Conservation (phyloP, 2,797 vertebrate species). For the Acanthopagrus latus region DNA sequence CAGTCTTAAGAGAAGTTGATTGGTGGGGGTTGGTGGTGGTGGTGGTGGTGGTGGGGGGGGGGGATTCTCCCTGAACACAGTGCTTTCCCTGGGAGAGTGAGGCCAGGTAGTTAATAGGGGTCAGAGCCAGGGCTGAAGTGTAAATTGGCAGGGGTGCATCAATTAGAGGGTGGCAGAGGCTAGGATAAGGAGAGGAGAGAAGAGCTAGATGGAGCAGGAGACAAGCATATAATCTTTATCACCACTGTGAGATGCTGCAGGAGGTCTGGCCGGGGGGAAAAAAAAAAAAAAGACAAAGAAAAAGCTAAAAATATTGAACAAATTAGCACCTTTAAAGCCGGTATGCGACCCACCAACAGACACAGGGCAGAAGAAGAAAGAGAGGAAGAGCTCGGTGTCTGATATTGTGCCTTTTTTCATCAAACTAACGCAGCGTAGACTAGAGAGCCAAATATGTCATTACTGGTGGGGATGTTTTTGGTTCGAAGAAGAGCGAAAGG, state of each 20-base stretch:
- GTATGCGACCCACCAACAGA: no score
- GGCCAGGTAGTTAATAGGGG: conserved; percentile 89
- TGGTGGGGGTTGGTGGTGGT: conserved; percentile 74
- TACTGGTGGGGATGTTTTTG: no score
- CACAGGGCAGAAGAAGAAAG: no score
- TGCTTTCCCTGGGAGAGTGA: conserved; percentile 85
- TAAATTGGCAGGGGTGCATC: conserved; percentile 90
- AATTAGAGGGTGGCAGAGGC: conserved; percentile 88
- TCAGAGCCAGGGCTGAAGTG: conserved; percentile 87
- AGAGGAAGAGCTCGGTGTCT: no score
- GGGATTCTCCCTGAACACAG: conserved; percentile 82
- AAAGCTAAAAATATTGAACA: conserved; percentile 55
- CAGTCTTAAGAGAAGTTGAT: conserved; percentile 81
- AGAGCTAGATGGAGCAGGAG: conserved; percentile 77
- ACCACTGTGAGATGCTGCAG: conserved; percentile 65
- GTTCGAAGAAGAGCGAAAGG: no score
- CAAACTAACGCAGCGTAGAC: no score
- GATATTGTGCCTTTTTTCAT: no score
- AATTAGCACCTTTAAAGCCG: conserved; percentile 51
- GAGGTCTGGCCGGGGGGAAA: conserved; percentile 51
- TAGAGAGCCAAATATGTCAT: no score
- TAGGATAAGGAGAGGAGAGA: conserved; percentile 84
- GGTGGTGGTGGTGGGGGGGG: conserved; percentile 49
- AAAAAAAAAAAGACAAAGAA: neutral
- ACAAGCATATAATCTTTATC: conserved; percentile 84